Percentiles rank a stretch among this genome's conserved stretches.
Evolutionary conservation across 2,113 vertebrate species (phyloP).

Genomic region (Megaceryle torquata): DNA sequence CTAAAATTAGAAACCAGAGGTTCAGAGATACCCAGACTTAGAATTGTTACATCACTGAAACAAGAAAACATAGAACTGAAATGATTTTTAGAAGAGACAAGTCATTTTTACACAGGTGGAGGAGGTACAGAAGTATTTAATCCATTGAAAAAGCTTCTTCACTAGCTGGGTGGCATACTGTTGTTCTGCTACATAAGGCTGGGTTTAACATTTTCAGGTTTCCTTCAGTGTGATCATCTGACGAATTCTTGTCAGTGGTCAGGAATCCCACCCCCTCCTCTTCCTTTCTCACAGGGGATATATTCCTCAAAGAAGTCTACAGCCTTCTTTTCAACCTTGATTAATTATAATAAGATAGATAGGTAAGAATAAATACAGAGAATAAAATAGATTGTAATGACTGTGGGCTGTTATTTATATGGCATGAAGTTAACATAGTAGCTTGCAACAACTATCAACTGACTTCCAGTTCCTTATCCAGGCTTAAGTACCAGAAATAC

Average conservation of each 20-base stretch:
- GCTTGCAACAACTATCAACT: neutral
- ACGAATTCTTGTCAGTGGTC: neutral
- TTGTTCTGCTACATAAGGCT: neutral
- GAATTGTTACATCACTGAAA: neutral
- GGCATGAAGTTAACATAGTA: neutral
- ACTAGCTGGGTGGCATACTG: neutral
- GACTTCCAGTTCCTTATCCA: neutral
- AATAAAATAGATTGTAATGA: neutral
- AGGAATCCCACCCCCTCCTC: neutral
- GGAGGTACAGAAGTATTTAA: neutral
- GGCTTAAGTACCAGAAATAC: neutral
- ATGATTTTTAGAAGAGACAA: neutral
- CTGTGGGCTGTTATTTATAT: neutral
- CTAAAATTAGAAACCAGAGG: constrained; percentile 29
- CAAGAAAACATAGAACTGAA: neutral
- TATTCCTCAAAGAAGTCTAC: neutral
- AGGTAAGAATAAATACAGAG: neutral
- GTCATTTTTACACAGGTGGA: neutral
- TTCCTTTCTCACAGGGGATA: neutral
- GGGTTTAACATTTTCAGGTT: neutral
- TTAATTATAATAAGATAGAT: neutral
- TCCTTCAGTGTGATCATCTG: neutral
- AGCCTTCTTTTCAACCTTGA: neutral
- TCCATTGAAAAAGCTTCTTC: neutral
- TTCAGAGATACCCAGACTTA: neutral